Percentiles rank a stretch among this genome's conserved stretches.
Evolutionary conservation across 2,888 invertebrate genomes (phyloP).

Genomic region (Caenorhabditis sp.): DNA sequence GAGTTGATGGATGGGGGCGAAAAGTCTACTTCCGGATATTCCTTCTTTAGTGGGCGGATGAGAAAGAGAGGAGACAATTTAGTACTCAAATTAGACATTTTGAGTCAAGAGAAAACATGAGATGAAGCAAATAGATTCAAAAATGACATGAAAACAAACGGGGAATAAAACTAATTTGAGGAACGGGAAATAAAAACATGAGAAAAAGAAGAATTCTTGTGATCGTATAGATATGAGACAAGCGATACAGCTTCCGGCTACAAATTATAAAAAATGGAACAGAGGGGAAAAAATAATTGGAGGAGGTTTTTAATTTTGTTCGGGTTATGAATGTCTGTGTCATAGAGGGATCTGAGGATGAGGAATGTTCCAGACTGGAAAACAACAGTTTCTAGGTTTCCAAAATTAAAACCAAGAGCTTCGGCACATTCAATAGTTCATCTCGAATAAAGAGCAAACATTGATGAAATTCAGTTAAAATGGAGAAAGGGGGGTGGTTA

Average conservation of each 20-base stretch:
- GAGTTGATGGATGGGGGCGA: slow-evolving; percentile 14
- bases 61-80: background rate
- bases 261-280: slow-evolving; percentile 11
- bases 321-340: background rate
- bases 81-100: slow-evolving; percentile 3
- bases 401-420: no score
- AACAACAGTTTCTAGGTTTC: no score
- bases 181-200: slow-evolving; percentile 25
- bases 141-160: slow-evolving; percentile 5
- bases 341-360: no score
- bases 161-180: slow-evolving; percentile 41
- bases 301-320: background rate
- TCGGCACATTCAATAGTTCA: no score
- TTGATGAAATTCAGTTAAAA: background rate
- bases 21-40: slow-evolving; percentile 6
- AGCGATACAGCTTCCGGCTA: slow-evolving; percentile 5
- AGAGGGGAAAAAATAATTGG: background rate
- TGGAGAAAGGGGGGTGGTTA: background rate
- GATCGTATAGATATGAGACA: background rate
- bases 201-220: slow-evolving; percentile 7
- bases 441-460: background rate
- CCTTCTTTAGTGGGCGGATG: slow-evolving; percentile 7
- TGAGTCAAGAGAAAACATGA: background rate
- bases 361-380: no score
- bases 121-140: background rate